Evolutionary conservation across 2,113 vertebrate genomes (phyloP).

Genomic region (Ia io): DNA sequence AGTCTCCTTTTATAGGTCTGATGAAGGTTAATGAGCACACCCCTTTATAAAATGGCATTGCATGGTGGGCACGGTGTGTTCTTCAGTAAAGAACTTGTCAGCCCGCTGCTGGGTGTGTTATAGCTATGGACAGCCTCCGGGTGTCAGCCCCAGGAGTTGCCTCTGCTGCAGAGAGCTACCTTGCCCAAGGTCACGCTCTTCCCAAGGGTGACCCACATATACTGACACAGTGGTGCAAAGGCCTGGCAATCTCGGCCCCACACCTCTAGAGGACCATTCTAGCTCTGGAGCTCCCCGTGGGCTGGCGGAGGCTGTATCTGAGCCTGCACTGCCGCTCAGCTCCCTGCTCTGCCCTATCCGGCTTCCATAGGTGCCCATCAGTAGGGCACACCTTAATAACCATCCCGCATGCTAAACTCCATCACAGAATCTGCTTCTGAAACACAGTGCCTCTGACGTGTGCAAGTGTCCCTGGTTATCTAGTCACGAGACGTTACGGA

Average conservation of each 20-base stretch:
- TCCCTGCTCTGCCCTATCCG: not conserved
- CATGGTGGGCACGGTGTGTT: not conserved
- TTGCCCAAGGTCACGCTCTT: not conserved
- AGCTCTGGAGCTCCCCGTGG: not conserved
- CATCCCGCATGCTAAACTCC: not conserved
- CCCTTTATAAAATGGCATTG: not conserved
- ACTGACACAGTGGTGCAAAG: not conserved
- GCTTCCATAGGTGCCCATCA: too few species aligned
- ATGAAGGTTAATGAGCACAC: not conserved
- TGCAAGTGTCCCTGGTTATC: not conserved
- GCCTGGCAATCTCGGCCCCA: not conserved
- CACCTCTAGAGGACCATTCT: not conserved
- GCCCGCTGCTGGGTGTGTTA: not conserved
- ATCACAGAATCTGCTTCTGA: not conserved
- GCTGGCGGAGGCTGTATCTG: not conserved
- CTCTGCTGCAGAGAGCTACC: not conserved
- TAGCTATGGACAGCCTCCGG: not conserved
- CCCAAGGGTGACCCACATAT: not conserved
- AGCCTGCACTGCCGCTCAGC: not conserved
- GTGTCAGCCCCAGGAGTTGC: not conserved
- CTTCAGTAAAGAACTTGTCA: not conserved
- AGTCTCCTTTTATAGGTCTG: not conserved
- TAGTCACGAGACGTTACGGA: not conserved
- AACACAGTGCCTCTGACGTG: not conserved
- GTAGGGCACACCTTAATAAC: not conserved